Conservation (phyloP, 2,113 vertebrate species). For the Notothenia coriiceps region DNA sequence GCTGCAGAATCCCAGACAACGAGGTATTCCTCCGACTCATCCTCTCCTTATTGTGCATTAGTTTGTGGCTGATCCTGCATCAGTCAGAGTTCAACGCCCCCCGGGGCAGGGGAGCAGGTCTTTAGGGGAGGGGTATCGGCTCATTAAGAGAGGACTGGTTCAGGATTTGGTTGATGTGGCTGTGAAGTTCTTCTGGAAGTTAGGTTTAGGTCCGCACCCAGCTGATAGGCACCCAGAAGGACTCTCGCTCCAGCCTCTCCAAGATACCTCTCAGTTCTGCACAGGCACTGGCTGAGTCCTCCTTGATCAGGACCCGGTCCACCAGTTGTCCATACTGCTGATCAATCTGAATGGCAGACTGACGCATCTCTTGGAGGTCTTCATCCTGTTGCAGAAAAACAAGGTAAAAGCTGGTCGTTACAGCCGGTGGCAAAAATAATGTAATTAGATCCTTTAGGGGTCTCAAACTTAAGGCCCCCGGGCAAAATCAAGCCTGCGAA, state of each 20-base stretch:
- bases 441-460: no score
- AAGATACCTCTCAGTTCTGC: slow-evolving; percentile 87
- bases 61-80: slow-evolving; percentile 23
- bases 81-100: slow-evolving; percentile 26
- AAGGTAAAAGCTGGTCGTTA: no score
- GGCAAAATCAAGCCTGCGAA: no score
- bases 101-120: slow-evolving; percentile 8
- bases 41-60: slow-evolving; percentile 28
- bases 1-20: slow-evolving; percentile 26
- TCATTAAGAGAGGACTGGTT: slow-evolving; percentile 29
- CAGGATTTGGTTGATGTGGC: slow-evolving; percentile 3
- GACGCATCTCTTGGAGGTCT: slow-evolving; percentile 91
- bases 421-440: no score
- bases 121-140: not conserved
- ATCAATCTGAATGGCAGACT: slow-evolving; percentile 92
- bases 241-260: slow-evolving; percentile 90
- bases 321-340: slow-evolving; percentile 93
- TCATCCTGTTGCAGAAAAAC: slow-evolving; percentile 85
- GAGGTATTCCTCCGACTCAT: slow-evolving; percentile 48
- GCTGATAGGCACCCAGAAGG: slow-evolving; percentile 91
- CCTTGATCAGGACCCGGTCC: slow-evolving; percentile 90
- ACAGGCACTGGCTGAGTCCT: slow-evolving; percentile 90
- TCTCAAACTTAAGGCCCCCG: no score
- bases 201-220: slow-evolving; percentile 89
- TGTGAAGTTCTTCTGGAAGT: slow-evolving; percentile 38